phyloP scores from a whole-genome alignment of 1,140 invertebrate genomes.

The Potamilus streckersoni region DNA sequence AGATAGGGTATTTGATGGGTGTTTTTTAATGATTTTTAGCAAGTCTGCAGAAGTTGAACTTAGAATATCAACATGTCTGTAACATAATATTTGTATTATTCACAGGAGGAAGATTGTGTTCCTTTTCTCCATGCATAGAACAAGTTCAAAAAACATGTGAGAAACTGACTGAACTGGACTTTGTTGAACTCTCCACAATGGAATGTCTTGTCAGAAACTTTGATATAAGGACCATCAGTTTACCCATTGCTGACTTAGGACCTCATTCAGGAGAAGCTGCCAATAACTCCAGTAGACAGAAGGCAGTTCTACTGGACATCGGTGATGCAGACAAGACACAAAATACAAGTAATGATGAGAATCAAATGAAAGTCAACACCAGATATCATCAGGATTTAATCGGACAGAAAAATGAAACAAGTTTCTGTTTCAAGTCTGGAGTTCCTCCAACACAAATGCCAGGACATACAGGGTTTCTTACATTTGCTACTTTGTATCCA shows the following conservation, averaged over 20 bases:
- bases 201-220: conserved; percentile 89
- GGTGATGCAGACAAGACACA: not conserved
- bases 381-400: conserved; percentile 34
- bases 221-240: conserved; percentile 79
- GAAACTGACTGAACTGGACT: conserved; percentile 78
- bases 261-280: conserved; percentile 7
- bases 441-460: conserved; percentile 78
- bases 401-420: conserved; percentile 31
- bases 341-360: not conserved
- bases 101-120: conserved; percentile 91
- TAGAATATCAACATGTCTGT: not conserved
- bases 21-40: not conserved
- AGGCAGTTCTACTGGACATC: not conserved
- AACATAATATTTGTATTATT: conserved; percentile 29
- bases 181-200: conserved; percentile 85
- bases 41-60: not conserved
- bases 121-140: conserved; percentile 98
- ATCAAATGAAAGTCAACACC: conserved; percentile 12
- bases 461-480: conserved; percentile 95
- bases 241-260: conserved; percentile 71
- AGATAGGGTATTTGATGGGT: not conserved
- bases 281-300: not conserved
- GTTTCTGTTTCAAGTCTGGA: conserved; percentile 74
- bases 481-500: conserved; percentile 80
- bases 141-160: conserved; percentile 91